Evolutionary conservation across 2,888 invertebrate species (phyloP).

Genomic region (Polydrusus pterygomalis): DNA sequence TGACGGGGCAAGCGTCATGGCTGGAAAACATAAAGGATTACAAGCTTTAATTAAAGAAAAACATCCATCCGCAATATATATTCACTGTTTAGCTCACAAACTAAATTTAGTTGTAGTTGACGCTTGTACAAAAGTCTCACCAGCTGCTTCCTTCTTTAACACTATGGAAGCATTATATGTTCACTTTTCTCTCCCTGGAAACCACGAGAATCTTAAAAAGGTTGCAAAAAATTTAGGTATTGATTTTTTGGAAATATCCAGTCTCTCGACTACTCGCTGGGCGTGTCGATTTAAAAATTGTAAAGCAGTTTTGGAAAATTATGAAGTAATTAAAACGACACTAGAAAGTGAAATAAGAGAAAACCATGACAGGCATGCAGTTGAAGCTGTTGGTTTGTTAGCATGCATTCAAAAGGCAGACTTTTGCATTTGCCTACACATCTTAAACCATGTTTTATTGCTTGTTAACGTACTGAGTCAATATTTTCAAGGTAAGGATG

Average conservation of each 20-base stretch:
- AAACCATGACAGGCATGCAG: not conserved
- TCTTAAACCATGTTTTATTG: conserved; percentile 15
- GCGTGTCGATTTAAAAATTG: conserved; percentile 49
- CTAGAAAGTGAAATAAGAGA: conserved; percentile 12
- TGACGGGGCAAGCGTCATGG: conserved; percentile 56
- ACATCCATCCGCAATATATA: not conserved
- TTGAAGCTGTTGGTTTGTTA: not conserved
- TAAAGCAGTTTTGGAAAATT: conserved; percentile 47
- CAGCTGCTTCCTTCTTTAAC: conserved; percentile 47
- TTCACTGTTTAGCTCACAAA: conserved; percentile 33
- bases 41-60: not conserved
- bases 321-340: conserved; percentile 31
- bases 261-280: conserved; percentile 52
- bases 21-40: conserved; percentile 3
- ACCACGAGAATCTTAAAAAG: conserved; percentile 46
- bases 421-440: not conserved
- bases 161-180: conserved; percentile 50
- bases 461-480: not conserved
- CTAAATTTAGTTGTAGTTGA: conserved; percentile 35
- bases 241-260: conserved; percentile 45
- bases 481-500: no score
- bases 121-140: conserved; percentile 34
- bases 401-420: not conserved
- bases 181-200: conserved; percentile 52
- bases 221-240: conserved; percentile 41